Evolutionary conservation across 2,888 invertebrate species (phyloP), one percentile per base, ranked within the genome.

Genomic region (Drosophila neutralis): DNA sequence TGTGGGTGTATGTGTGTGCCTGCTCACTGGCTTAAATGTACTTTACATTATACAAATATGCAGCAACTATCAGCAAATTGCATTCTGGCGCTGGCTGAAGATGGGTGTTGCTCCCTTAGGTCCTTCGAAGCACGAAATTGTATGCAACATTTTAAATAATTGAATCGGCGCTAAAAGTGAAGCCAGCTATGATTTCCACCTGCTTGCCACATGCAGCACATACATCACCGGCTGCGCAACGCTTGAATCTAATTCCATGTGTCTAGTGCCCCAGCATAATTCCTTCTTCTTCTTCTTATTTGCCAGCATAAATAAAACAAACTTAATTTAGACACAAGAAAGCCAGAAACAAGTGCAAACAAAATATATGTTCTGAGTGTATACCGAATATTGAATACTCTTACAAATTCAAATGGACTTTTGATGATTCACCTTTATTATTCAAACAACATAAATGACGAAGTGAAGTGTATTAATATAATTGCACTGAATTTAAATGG

Each of bases 131-230:
- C 67, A 73, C 66, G 64, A 76, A 67, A 69, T 80, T 78, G 76
- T 70, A 80, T 76, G 80, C 76, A 71, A 66, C 81, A 73, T 72
- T 77, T 76, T 87, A 87, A 85, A 87, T 85, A 87, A 85, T 85
- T 87, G 74, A 87, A 77, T 79, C 69, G 33, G 63, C 49, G 60
- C 70, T 69, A 57, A 78, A 73, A 63, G 56, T 73, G 73, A 68
- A 68, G 72, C 54, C 24, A 48, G 58, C 66, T 77, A 84, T 71
- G 79, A 79, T 81, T 75, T 72, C 27, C n/a, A 65, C n/a, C 65
- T 65, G 54, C 51, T 52, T 51, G 51, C 70, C 24, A 36, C 52
- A 52, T 61, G 66, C 40, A 29, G 35, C 54, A 33, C 69, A 52
- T 71, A 45, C 58, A 48, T 18, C 51, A 54, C 58, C n/a, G 24